Evolutionary conservation across 2,797 vertebrate genomes (phyloP).

Genomic region (Oreortyx pictus): DNA sequence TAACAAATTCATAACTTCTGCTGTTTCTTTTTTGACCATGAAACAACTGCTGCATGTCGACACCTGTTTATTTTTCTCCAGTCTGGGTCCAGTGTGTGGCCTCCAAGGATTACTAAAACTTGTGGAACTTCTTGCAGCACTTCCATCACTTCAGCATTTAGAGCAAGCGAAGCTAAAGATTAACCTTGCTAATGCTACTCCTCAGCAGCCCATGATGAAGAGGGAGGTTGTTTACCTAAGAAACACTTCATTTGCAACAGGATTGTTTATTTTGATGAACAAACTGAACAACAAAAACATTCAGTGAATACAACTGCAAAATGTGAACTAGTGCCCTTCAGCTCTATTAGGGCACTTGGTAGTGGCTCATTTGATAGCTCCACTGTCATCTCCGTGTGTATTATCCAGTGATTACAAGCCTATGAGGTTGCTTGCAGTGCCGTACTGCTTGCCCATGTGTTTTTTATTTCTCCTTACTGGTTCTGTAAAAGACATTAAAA

Average conservation of each 20-base stretch:
- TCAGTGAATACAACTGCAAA: neutral
- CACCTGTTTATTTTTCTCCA: slow-evolving; percentile 58
- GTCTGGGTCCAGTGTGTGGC: slow-evolving; percentile 85
- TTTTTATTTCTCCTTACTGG: neutral
- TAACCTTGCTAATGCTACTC: neutral
- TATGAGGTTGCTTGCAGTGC: neutral
- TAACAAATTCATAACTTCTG: neutral
- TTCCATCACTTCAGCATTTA: slow-evolving; percentile 88
- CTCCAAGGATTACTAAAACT: slow-evolving; percentile 84
- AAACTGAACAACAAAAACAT: neutral
- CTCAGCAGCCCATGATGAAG: neutral
- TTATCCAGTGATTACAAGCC: neutral
- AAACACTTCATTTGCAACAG: neutral
- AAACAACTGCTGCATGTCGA: neutral
- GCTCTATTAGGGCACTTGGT: neutral
- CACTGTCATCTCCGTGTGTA: neutral
- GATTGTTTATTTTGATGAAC: neutral
- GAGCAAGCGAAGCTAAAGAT: slow-evolving; percentile 83
- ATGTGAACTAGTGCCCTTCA: neutral
- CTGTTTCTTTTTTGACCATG: neutral
- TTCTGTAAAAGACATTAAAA: neutral
- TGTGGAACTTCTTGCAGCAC: slow-evolving; percentile 84
- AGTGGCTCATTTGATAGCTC: neutral
- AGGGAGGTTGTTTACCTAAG: neutral
- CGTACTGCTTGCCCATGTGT: neutral